These are phyloP conservation scores for Pygoscelis antarcticus DNA, from an alignment of 2,113 vertebrate species.

Conservation along the genomic window DNA sequence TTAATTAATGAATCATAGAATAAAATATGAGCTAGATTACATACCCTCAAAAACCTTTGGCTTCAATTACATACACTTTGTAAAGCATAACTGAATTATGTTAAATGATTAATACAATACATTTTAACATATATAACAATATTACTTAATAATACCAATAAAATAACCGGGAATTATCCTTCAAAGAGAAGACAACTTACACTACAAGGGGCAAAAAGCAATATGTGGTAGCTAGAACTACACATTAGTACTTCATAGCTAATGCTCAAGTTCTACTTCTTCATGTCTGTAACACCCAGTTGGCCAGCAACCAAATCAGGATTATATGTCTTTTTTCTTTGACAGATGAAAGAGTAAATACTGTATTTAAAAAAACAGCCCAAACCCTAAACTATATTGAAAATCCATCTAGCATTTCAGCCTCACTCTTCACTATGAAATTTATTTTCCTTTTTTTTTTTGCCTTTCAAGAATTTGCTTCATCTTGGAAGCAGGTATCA, in stretches of 20 bases:
- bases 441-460: not conserved
- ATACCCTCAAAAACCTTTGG: not conserved
- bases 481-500: slow-evolving; percentile 7
- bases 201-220: not conserved
- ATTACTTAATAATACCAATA: not conserved
- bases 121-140: not conserved
- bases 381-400: not conserved
- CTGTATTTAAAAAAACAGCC: not conserved
- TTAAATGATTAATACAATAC: not conserved
- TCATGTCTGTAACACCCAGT: not conserved
- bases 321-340: not conserved
- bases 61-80: not conserved
- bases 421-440: not conserved
- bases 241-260: not conserved
- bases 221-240: not conserved
- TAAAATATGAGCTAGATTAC: not conserved
- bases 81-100: not conserved
- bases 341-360: not conserved
- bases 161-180: not conserved
- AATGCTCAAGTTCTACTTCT: not conserved
- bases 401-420: not conserved
- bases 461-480: not conserved
- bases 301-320: not conserved
- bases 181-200: not conserved
- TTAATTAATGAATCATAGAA: not conserved